Base-by-base conservation (phyloP, 2,888 invertebrate species). In the Blastobasis lacticolella region DNA sequence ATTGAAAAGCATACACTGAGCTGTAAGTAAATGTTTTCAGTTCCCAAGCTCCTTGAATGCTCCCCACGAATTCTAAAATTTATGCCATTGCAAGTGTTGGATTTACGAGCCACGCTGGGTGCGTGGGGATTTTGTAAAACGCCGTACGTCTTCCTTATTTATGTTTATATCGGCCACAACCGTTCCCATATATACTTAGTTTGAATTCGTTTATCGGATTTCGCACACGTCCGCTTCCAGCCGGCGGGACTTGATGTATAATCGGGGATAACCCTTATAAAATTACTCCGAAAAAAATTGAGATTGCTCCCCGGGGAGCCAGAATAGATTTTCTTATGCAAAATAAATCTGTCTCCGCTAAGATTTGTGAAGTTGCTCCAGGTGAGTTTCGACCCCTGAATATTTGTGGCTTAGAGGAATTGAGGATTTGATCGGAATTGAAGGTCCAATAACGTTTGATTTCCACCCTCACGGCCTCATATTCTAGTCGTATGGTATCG, bases 151-250 rank as follows among this genome's bases (percentile, higher is more conserved):
- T 84, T 82, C 80, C 64, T 84, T 85, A 87, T 87, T 87, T 87
- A 87, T 86, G 84, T 83, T 85, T 84, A 82, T 83, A 83, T 81
- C 81, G 73, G 71, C 79, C 78, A 70, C 79, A 76, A 71, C 77
- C 78, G 75, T 77, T 78, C 68, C 77, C 73, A 75, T 54, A 60
- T 52, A 75, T 77, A 77, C 23, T 23, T 78, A 81, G 78, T 83
- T 81, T 78, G 81, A 82, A 81, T 81, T 78, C 83, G 82, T 81
- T 85, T 87, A 87, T 85, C 81, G 83, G 78, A 87, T 85, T 85
- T 83, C 77, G 75, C 74, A 83, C 84, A 84, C 85, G 83, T 83
- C 75, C 71, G 77, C 70, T 69, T 70, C 67, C 73, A 74, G 75
- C 66, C 69, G 73, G 77, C 78, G 73, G 71, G 73, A 75, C 76